Evolutionary conservation across 2,113 vertebrate genomes (phyloP), one percentile per base, ranked within the genome.

Genomic region (Syngnathus typhle): DNA sequence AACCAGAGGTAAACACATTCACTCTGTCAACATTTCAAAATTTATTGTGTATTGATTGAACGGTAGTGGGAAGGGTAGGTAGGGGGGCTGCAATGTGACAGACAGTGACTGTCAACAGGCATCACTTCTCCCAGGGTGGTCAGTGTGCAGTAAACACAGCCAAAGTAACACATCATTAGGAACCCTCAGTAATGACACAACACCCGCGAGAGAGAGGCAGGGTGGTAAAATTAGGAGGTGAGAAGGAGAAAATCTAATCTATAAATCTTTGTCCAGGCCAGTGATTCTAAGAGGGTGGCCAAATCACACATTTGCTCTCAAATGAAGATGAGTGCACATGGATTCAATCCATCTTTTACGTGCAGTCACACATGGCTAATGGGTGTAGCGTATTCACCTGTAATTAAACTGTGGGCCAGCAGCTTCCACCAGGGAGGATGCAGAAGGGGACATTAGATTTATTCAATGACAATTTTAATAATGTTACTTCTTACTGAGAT

Each of bases 1-100:
- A 94, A 81, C 76, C 91, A 55, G 93, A 98, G 91, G 96, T 98
- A 91, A 77, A 64, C 15, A 59, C 64, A 67, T 70, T 54, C 36
- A 60, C 56, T 23, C 15, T 21, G 23, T 7, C 2, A 32, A 15
- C 6, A 41, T 36, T 69, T 27, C 12, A 0, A 36, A 23, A 51
- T 60, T 47, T 16, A 52, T 44, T 51, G 21, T 49, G 46, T 64
- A 59, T 18, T 43, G 55, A 32, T 62, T 71, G 37, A 66, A 32
- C 27, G 27, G 27, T 32, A 32, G 27, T 32, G 27, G 27, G 27
- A 32, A 32, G 27, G 27, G 27, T 32, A 32, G 27, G 27, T 27
- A 2, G 27, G 27, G 27, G 27, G 27, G 11, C 47, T 59, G 23
- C 43, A 27, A 37, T 23, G 11, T 72, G 71, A 78, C 55, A 76